These are phyloP conservation scores for Scelioninae gen. 1 DNA, from an alignment of 2,888 invertebrate genomes.

Conservation along the genomic window DNA sequence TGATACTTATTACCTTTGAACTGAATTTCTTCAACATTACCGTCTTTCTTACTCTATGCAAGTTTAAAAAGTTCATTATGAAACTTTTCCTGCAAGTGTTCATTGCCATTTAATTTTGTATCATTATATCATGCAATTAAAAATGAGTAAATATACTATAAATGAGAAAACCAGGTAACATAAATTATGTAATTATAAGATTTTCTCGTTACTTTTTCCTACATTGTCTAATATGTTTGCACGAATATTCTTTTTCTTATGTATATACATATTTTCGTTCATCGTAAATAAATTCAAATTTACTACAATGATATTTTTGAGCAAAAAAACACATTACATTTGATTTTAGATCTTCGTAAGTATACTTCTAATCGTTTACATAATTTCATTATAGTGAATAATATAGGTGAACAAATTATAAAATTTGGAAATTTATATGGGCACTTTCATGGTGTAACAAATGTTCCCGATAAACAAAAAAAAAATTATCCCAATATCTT, in stretches of 20 bases:
- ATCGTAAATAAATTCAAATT: conserved; percentile 9
- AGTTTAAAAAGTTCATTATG: neutral
- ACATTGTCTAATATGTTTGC: neutral
- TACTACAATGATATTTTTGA: conserved; percentile 11
- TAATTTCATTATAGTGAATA: neutral
- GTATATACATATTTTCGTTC: conserved; percentile 6
- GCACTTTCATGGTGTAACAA: no score
- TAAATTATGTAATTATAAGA: conserved; percentile 4
- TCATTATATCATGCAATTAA: neutral
- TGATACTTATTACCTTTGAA: no score
- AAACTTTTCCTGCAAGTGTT: neutral
- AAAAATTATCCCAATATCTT: no score
- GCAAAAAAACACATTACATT: conserved; percentile 14
- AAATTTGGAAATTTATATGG: neutral
- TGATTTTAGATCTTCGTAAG: neutral
- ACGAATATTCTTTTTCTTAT: conserved; percentile 11
- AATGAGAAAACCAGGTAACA: neutral
- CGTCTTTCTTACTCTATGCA: neutral
- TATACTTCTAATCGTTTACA: neutral
- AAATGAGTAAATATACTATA: neutral
- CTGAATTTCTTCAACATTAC: neutral
- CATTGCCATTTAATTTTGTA: conserved; percentile 1
- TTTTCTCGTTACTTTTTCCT: conserved; percentile 3
- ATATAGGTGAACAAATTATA: neutral
- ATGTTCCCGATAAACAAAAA: no score